Evolutionary conservation across 2,113 vertebrate genomes (phyloP).

Genomic region (Gopherus evgoodei): DNA sequence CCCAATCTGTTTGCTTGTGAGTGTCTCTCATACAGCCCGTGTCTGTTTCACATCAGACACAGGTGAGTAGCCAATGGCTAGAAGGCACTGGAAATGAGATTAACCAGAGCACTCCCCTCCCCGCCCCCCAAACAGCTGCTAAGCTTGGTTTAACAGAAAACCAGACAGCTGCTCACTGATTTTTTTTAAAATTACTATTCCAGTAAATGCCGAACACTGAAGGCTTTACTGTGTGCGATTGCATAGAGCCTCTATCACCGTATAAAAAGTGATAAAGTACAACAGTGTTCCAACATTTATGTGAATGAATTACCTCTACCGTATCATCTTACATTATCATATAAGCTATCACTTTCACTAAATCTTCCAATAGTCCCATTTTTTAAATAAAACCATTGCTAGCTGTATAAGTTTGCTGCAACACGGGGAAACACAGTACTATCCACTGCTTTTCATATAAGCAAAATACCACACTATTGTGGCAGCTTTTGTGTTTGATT

Average conservation of each 20-base stretch:
- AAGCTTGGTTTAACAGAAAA: conserved; percentile 6
- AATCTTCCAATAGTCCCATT: conserved; percentile 24
- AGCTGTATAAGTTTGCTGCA: not conserved
- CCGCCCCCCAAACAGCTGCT: conserved; percentile 20
- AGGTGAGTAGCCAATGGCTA: not conserved
- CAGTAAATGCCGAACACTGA: not conserved
- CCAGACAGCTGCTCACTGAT: not conserved
- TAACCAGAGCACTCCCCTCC: not conserved
- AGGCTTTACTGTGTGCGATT: not conserved
- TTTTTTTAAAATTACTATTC: not conserved
- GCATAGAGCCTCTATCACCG: not conserved
- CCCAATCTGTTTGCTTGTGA: conserved; percentile 21
- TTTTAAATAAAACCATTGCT: conserved; percentile 45
- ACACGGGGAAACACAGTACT: not conserved
- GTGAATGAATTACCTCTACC: conserved; percentile 20
- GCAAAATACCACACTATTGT: conserved; percentile 19
- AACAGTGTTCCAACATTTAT: conserved; percentile 1
- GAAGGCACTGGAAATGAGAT: conserved; percentile 26
- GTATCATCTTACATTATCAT: conserved; percentile 46
- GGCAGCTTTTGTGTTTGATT: not conserved
- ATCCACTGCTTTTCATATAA: conserved; percentile 8
- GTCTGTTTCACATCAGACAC: fast-evolving
- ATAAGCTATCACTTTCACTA: conserved; percentile 41
- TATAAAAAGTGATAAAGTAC: conserved; percentile 28
- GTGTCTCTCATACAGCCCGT: not conserved